phyloP scores from a whole-genome alignment of 1,140 invertebrate species.

The Cotesia vestalis region DNA sequence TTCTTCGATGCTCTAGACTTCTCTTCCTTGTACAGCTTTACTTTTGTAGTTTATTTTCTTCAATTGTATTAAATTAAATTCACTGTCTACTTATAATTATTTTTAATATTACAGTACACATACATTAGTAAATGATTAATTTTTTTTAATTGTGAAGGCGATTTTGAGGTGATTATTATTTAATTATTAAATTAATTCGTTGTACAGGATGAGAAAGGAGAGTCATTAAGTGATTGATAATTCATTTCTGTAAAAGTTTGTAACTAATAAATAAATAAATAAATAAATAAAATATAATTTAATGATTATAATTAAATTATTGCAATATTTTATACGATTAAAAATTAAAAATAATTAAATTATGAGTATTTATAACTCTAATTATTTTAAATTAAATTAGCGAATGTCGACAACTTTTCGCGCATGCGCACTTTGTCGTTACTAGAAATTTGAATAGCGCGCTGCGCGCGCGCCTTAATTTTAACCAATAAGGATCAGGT shows the following conservation, averaged over 20 bases:
- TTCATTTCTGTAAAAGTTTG: slow-evolving; percentile 25
- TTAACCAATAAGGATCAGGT: too few species aligned
- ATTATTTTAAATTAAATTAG: too few species aligned
- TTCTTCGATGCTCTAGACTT: slow-evolving; percentile 27
- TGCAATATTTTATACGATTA: too few species aligned
- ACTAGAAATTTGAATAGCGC: too few species aligned
- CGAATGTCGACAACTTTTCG: too few species aligned
- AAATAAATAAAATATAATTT: too few species aligned
- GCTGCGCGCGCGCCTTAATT: too few species aligned
- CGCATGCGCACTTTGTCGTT: too few species aligned
- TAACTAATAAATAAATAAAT: slow-evolving; percentile 14
- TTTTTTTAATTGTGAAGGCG: too few species aligned
- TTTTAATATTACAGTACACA: background rate
- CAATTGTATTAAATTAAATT: background rate
- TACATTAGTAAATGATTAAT: background rate
- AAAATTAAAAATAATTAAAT: too few species aligned
- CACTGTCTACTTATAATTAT: slow-evolving; percentile 7
- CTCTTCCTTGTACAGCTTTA: slow-evolving; percentile 42
- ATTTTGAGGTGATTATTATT: slow-evolving; percentile 15
- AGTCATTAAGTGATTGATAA: slow-evolving; percentile 28
- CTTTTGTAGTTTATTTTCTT: slow-evolving; percentile 23
- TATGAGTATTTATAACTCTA: too few species aligned
- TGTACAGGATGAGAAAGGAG: slow-evolving; percentile 38
- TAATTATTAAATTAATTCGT: slow-evolving; percentile 24
- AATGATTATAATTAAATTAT: too few species aligned